Conservation (phyloP, 2,113 vertebrate genomes). For the Illadopsis cleaveri region DNA sequence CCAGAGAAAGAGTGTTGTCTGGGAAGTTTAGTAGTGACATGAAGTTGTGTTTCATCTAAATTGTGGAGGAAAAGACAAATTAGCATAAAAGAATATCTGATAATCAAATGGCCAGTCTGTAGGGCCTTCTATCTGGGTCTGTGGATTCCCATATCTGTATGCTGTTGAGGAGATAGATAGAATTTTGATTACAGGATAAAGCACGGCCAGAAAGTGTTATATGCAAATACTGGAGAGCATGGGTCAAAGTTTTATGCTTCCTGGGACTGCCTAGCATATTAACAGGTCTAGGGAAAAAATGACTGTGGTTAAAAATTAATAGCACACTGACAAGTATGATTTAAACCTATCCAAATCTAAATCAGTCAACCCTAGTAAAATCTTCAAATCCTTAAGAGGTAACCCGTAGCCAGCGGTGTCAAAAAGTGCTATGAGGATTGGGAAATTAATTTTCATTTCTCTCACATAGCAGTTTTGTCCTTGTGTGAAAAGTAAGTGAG, state of each 20-base stretch:
- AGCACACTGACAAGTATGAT: conserved; percentile 57
- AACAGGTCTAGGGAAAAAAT: conserved; percentile 57
- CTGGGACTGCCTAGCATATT: conserved; percentile 63
- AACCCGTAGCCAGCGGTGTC: conserved; percentile 41
- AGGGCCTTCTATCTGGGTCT: background rate
- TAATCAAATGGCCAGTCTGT: background rate
- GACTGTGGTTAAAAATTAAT: conserved; percentile 70
- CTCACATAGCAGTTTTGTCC: conserved; percentile 50
- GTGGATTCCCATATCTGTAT: background rate
- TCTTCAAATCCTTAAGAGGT: conserved; percentile 54
- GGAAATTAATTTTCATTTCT: conserved; percentile 59
- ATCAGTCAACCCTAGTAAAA: conserved; percentile 47
- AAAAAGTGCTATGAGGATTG: conserved; percentile 46
- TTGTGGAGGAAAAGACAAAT: background rate
- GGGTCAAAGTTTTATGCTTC: conserved; percentile 60
- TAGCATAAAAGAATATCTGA: background rate
- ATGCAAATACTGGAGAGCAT: conserved; percentile 49
- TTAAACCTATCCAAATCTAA: conserved; percentile 68
- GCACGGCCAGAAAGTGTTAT: conserved; percentile 27
- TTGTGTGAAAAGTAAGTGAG: conserved; percentile 47
- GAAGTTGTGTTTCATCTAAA: conserved; percentile 3
- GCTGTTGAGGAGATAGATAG: background rate
- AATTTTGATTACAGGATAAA: conserved; percentile 50
- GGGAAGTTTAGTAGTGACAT: background rate
- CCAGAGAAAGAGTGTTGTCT: background rate